Base-by-base conservation (phyloP, 2,888 invertebrate species). In the Limnephilus lunatus region DNA sequence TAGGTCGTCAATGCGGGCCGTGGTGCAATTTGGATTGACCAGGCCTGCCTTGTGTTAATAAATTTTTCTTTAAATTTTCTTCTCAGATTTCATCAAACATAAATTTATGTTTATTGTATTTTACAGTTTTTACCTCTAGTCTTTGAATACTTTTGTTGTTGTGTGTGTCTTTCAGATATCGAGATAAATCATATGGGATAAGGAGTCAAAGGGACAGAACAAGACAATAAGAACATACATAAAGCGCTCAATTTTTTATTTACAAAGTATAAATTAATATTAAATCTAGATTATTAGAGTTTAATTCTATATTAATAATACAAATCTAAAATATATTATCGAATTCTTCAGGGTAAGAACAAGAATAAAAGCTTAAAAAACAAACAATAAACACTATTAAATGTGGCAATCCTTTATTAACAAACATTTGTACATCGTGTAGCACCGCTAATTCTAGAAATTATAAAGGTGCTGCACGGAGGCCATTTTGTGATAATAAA, bases 191-290 rank as follows among this genome's bases (percentile, higher is more conserved):
- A 25, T 68, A 68, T 3, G n/a, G 68, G 68, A 48, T n/a, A 35
- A 86, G 86, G 11, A 93, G 90, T 3, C 87, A 30, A 32, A 92
- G 31, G 90, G 85, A 80, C 14, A 81, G 91, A 81, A 31, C 30
- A 81, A 86, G 91, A 90, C 82, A 89, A 82, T 87, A 92, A 87
- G 82, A 92, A 92, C 68, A 90, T 85, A 90, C 90, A 91, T 90
- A 91, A 90, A 92, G 92, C 91, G 91, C 81, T 91, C 48, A 90
- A 89, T 85, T 90, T 81, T 92, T 92, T 92, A 92, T 92, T 92
- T 92, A 92, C 92, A 92, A 85, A 90, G 53, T 87, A 92, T 86
- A 92, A 87, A 90, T 86, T 90, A 92, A 81, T 92, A 32, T 86
- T 88, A 92, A 89, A 89, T 81, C 91, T 91, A 91, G 32, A 91